Evolutionary conservation across 1,140 invertebrate species (phyloP), one percentile per base, ranked within the genome.

Genomic region (Oedothorax gibbosus): DNA sequence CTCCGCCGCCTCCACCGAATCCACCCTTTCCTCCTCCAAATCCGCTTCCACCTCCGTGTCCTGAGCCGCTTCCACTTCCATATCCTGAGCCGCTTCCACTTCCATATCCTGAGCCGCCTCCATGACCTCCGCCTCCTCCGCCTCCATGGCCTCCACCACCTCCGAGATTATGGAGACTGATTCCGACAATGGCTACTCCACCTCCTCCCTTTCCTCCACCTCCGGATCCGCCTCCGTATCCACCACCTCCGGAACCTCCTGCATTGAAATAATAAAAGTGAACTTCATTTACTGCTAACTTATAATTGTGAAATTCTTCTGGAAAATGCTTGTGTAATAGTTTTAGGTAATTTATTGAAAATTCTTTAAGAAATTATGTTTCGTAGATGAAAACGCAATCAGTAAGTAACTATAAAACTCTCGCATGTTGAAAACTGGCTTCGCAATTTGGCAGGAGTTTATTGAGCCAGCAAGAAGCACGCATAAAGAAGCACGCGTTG

Each of bases 101-200:
- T 57, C 56, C 12, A 20, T n/a, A 9, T 65, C 64, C 64, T 65
- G n/a, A n/a, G n/a, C 64, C 54, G 15, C 68, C 68, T 71, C 50
- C 21, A 14, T 71, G 14, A 11, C 68, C 68, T 50, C 68, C 50
- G 4, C 72, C 54, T 7, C 53, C 50, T 54, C 71, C 71, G 14
- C 71, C 71, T 73, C 71, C 71, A 7, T 35, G 7, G 53, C 71
- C 71, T 0, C 35, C n/a, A 0, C 72, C 53, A 20, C 53, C 20
- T 1, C 69, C 69, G 49, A 12, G 8, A 14, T 18, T 14, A 3
- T 50, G 35, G 12, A 12, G 10, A 50, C 69, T 50, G 49, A 12
- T 12, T 10, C 49, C 20, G 69, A 35, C 69, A 18, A 14, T 10
- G 12, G 35, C 72, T 2, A n/a, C 72, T 54, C 72, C 72, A 18